phyloP scores from a whole-genome alignment of 2,888 invertebrate species.

The Cerceris ruficornis region DNA sequence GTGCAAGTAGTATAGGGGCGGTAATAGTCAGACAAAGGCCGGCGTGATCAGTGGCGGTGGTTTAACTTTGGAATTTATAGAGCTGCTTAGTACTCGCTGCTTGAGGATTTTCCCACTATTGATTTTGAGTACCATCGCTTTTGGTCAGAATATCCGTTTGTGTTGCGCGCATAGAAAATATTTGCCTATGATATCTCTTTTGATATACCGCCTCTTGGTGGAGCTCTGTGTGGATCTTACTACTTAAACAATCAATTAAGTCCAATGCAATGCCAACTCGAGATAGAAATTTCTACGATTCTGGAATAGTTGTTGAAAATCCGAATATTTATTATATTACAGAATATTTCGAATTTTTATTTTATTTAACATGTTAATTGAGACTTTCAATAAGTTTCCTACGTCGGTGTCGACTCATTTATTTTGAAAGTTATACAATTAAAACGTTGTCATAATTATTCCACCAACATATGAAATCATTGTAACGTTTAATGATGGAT shows the following conservation, averaged over 20 bases:
- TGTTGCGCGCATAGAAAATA: neutral
- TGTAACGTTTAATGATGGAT: neutral
- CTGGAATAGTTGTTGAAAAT: neutral
- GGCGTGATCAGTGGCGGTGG: slow-evolving; percentile 25
- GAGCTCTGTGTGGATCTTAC: neutral
- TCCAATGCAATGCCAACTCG: neutral
- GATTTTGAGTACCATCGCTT: slow-evolving; percentile 50
- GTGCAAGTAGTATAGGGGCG: slow-evolving; percentile 29
- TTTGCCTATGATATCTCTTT: neutral
- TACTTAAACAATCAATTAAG: neutral
- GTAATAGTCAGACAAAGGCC: slow-evolving; percentile 37
- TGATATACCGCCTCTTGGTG: neutral
- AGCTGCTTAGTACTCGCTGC: slow-evolving; percentile 34
- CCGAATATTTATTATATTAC: too few species aligned
- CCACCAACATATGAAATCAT: neutral
- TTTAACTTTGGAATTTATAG: slow-evolving; percentile 67
- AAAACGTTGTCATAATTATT: neutral
- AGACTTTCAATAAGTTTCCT: too few species aligned
- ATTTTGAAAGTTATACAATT: too few species aligned
- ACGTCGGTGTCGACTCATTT: too few species aligned
- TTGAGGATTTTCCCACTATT: slow-evolving; percentile 37
- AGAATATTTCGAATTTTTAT: too few species aligned
- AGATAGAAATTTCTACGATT: neutral
- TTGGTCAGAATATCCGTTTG: neutral
- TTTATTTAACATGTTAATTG: too few species aligned